These are phyloP conservation scores for Bombycilla garrulus DNA, from an alignment of 2,113 vertebrate species.

Conservation along the genomic window DNA sequence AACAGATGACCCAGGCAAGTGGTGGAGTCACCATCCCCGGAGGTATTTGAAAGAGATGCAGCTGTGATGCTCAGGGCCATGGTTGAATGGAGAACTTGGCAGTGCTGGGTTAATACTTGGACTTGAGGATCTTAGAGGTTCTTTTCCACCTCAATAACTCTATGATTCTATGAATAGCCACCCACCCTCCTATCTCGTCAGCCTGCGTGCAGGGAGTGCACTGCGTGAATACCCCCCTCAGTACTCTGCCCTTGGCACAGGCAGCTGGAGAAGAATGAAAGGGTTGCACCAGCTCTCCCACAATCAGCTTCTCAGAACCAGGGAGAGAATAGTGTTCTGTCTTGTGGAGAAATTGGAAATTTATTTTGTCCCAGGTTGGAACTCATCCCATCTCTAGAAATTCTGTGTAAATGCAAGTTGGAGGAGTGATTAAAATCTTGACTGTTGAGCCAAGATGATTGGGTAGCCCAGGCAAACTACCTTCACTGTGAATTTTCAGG, in stretches of 20 bases:
- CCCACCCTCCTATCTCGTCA: neutral
- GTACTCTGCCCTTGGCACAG: conserved; percentile 18
- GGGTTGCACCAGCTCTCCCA: conserved; percentile 23
- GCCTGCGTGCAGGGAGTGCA: fast-evolving
- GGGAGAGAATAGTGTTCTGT: conserved; percentile 32
- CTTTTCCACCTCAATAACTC: neutral
- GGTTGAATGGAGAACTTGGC: neutral
- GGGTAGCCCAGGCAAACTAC: neutral
- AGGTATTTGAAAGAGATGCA: neutral
- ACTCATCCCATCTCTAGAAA: neutral
- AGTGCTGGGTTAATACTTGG: neutral
- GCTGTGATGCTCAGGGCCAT: neutral
- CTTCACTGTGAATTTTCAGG: neutral
- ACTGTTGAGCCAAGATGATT: neutral
- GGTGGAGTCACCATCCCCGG: neutral
- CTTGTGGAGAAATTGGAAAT: neutral
- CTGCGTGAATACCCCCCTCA: conserved; percentile 28
- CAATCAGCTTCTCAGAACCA: conserved; percentile 36
- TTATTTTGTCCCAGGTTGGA: neutral
- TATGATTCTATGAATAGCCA: neutral
- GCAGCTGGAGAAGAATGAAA: conserved; percentile 38
- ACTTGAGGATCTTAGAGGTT: neutral
- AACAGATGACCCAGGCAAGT: neutral
- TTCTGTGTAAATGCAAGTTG: neutral
- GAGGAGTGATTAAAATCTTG: neutral